phyloP scores from a whole-genome alignment of 1,140 invertebrate species.

The Bombyx mandarina region DNA sequence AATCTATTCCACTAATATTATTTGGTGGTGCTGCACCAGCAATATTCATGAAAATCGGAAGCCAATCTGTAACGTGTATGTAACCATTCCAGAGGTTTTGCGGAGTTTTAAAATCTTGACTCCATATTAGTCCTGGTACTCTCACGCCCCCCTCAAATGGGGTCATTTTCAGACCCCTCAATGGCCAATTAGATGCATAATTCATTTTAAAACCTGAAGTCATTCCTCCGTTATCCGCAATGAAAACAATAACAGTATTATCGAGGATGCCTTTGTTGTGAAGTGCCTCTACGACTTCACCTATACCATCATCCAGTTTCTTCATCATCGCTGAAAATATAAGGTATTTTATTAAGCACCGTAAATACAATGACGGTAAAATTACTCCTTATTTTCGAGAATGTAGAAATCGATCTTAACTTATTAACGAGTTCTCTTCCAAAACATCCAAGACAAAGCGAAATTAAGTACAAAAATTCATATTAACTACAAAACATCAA shows the following conservation, averaged over 20 bases:
- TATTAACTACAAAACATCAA: too few species aligned
- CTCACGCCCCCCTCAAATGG: conserved; percentile 90
- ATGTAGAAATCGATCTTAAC: too few species aligned
- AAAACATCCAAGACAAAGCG: too few species aligned
- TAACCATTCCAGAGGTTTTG: conserved; percentile 79
- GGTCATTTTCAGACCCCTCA: conserved; percentile 85
- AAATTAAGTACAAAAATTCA: too few species aligned
- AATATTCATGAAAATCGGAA: conserved; percentile 80
- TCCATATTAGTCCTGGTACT: conserved; percentile 85
- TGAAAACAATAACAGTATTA: conserved; percentile 83
- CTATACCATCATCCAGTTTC: conserved; percentile 89
- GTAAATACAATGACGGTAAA: too few species aligned
- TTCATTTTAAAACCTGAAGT: conserved; percentile 81
- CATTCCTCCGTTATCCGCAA: conserved; percentile 87
- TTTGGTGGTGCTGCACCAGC: conserved; percentile 24
- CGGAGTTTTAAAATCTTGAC: conserved; percentile 73
- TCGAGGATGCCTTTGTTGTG: conserved; percentile 50
- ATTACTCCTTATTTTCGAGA: too few species aligned
- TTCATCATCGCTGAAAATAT: conserved; percentile 83
- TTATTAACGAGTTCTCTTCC: too few species aligned
- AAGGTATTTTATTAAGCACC: background rate
- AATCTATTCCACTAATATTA: conserved; percentile 44
- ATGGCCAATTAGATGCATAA: conserved; percentile 88
- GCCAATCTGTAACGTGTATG: conserved; percentile 89
- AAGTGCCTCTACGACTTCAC: conserved; percentile 72